Conservation (phyloP, 1,140 invertebrate species). For the Drosophila nigrodunni region DNA sequence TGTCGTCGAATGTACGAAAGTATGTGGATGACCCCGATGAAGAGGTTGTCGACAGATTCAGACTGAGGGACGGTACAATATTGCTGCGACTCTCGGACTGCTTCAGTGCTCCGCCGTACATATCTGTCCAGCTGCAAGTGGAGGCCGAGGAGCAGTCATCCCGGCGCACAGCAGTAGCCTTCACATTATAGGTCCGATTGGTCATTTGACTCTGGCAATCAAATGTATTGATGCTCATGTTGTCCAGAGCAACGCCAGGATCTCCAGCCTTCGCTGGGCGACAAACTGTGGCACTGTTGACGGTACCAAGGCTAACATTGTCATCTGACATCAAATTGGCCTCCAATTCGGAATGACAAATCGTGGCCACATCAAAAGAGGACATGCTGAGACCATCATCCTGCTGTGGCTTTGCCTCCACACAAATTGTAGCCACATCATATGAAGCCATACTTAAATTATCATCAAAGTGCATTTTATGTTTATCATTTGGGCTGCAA, state of each 20-base stretch:
- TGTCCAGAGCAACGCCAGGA: conserved; percentile 19
- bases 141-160: conserved; percentile 53
- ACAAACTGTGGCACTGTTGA: neutral
- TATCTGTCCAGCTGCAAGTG: conserved; percentile 61
- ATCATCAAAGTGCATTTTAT: neutral
- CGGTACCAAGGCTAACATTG: conserved; percentile 6
- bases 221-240: conserved; percentile 25
- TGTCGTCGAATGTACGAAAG: conserved; percentile 49
- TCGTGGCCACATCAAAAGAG: conserved; percentile 4
- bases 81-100: conserved; percentile 43
- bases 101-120: conserved; percentile 55
- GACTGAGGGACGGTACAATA: conserved; percentile 51
- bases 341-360: neutral
- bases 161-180: conserved; percentile 5
- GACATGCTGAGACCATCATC: neutral
- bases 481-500: neutral
- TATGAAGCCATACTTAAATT: conserved; percentile 5
- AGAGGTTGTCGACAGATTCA: conserved; percentile 28
- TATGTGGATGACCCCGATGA: conserved; percentile 50
- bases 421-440: conserved; percentile 17
- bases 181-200: conserved; percentile 56
- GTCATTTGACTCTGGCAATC: conserved; percentile 39
- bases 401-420: neutral
- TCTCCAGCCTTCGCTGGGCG: neutral
- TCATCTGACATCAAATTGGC: neutral